phyloP scores from a whole-genome alignment of 2,113 vertebrate genomes.

The Capreolus pygargus region DNA sequence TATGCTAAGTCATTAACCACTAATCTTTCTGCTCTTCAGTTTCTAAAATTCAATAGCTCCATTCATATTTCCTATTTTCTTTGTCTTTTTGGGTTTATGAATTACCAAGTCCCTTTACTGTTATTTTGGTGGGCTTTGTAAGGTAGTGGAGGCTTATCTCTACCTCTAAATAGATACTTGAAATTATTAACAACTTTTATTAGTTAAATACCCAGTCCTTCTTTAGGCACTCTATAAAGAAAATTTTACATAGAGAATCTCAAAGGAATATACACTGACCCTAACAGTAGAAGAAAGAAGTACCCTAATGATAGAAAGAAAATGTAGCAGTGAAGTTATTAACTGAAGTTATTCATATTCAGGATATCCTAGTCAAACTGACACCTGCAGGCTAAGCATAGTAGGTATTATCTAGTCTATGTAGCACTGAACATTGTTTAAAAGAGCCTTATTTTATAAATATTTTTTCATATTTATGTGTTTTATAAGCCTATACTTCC shows the following conservation, averaged over 20 bases:
- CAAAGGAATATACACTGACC: not conserved
- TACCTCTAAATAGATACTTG: not conserved
- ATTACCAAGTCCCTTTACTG: not conserved
- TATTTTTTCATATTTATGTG: not conserved
- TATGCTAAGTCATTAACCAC: slow-evolving; percentile 1
- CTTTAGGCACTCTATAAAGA: not conserved
- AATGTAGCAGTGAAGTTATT: not conserved
- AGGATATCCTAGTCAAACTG: not conserved
- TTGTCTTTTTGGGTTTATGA: not conserved
- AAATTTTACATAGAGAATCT: not conserved
- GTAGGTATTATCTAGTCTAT: not conserved
- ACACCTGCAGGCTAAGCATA: not conserved
- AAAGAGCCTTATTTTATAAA: not conserved
- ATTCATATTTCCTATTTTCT: not conserved
- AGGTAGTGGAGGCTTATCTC: not conserved
- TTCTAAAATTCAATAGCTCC: slow-evolving; percentile 7
- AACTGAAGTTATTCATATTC: not conserved
- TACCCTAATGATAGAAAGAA: not conserved
- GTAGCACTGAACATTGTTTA: not conserved
- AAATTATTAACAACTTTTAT: not conserved
- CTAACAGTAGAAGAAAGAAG: not conserved
- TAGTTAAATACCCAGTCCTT: not conserved
- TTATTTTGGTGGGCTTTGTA: not conserved
- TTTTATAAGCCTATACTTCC: not conserved
- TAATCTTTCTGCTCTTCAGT: not conserved